phyloP scores from a whole-genome alignment of 2,113 vertebrate genomes.

The Daboia siamensis region DNA sequence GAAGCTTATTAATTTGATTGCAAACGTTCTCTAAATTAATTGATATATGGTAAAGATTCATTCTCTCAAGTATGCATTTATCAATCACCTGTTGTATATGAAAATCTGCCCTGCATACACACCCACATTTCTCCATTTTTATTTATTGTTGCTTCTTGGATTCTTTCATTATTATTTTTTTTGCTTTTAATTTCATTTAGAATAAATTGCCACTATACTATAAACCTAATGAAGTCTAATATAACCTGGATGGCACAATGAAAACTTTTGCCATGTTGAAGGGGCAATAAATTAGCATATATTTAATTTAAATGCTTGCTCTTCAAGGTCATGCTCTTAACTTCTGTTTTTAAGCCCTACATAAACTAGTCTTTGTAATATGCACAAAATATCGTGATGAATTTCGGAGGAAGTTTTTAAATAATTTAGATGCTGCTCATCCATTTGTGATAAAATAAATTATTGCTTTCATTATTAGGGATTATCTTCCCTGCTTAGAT shows the following conservation, averaged over 20 bases:
- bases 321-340: not conserved
- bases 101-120: not conserved
- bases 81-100: not conserved
- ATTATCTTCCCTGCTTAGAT: not conserved
- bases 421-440: not conserved
- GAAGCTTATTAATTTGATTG: not conserved
- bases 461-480: not conserved
- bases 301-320: not conserved
- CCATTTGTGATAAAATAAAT: not conserved
- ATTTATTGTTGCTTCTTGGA: not conserved
- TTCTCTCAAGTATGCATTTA: not conserved
- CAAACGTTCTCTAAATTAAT: not conserved
- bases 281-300: not conserved
- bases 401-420: not conserved
- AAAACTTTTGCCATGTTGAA: not conserved
- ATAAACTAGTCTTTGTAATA: not conserved
- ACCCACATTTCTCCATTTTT: not conserved
- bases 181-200: not conserved
- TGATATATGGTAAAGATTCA: not conserved
- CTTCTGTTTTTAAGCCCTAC: not conserved
- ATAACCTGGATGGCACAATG: not conserved
- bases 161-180: not conserved
- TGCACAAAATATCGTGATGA: not conserved
- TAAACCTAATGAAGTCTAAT: not conserved
- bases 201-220: not conserved